Base-by-base conservation (phyloP, 2,113 vertebrate species). In the Nematolebias whitei region DNA sequence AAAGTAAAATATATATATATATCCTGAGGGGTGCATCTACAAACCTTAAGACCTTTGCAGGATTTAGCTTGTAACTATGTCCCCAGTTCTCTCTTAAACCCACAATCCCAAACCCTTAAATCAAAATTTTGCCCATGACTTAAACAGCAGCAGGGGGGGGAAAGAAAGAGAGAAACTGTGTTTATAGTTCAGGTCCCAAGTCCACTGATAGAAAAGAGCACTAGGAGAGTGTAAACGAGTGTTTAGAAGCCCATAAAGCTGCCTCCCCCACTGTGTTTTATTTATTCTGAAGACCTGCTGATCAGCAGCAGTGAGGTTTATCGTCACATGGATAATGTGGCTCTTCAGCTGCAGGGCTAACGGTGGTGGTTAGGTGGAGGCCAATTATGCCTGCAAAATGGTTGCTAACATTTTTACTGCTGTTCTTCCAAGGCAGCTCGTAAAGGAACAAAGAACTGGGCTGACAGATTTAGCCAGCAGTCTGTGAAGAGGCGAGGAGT, bases 191-290 rank as follows among this genome's bases (percentile, higher is more conserved):
- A 26, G 75, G 63, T 32, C 61, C 64, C 26, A 58, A 52, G 45
- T 72, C 56, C 68, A 77, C 63, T 76, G 77, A 85, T 40, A 72
- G 54, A 70, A 72, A 62, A 67, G 54, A 55, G 19, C n/a, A 38
- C 39, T 20, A 19, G 12, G 5, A 29, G 52, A 19, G n/a, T 9
- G 32, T 55, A 55, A 39, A 38, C 3, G 52, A 39, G 44, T 60
- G 41, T 74, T 77, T 55, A 78, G 67, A 48, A 48, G 79, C 82
- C 78, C 66, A 66, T 89, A 89, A 89, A 90, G 20, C 50, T 35
- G 35, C 63, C 63, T 57, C 76, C 54, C 49, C 54, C 49, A 40
- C 76, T 66, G 82, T 14, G 63, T 41, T 68, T 63, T 35, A 43
- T 38, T 59, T 80, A 57, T 59, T 64, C 61, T 62, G 79, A 79